A percentile compares a stretch with the other conserved stretches of the same genome.
Conservation (phyloP, 1,140 invertebrate species). For the Megalopta genalis region DNA sequence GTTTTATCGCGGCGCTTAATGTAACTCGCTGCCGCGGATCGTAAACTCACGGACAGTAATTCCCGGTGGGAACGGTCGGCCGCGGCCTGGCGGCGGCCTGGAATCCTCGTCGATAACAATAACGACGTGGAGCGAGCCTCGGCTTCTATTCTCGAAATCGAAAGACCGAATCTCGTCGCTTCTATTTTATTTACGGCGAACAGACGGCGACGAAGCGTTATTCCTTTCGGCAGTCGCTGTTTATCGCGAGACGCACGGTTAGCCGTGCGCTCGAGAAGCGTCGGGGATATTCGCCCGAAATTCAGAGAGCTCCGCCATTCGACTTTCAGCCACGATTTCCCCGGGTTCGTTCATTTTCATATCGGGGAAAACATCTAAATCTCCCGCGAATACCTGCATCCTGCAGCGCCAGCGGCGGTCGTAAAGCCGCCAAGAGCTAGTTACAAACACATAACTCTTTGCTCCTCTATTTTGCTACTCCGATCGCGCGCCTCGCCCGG, state of each 20-base stretch:
- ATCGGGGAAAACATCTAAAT: constrained; percentile 41
- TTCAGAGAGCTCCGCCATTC: no score
- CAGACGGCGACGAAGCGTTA: no score
- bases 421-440: constrained; percentile 33
- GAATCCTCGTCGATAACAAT: constrained; percentile 54
- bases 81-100: background rate
- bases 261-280: no score
- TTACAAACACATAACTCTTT: constrained; percentile 45
- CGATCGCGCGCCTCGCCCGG: constrained; percentile 14
- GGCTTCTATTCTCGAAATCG: background rate
- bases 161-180: background rate
- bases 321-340: background rate
- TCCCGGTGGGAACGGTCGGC: background rate
- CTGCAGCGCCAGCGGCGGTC: background rate
- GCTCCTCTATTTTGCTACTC: background rate
- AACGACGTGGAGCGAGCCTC: background rate
- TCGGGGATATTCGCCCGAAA: no score
- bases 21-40: constrained; percentile 45
- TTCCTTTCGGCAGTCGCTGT: no score
- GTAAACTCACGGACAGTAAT: constrained; percentile 51
- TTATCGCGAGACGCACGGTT: no score
- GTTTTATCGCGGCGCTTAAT: constrained; percentile 46
- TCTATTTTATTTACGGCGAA: background rate
- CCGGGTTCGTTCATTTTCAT: constrained; percentile 2
- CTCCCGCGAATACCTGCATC: constrained; percentile 18